Percentiles rank a stretch among this genome's conserved stretches.
phyloP scores from a whole-genome alignment of 2,113 vertebrate species.

The Callocephalon fimbriatum region DNA sequence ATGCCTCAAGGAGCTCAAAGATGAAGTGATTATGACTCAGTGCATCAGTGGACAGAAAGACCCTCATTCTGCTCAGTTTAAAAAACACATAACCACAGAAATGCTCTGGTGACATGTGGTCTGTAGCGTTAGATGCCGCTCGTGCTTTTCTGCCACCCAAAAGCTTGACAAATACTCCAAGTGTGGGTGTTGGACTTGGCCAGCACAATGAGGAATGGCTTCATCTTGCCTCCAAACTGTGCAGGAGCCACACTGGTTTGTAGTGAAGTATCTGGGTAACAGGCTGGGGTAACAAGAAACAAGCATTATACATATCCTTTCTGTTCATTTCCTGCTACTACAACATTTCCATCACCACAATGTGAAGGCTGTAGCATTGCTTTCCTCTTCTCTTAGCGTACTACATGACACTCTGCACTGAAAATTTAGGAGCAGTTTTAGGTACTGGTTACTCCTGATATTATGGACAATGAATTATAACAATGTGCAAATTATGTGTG shows the following conservation, averaged over 20 bases:
- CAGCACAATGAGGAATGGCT: not conserved
- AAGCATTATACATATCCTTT: not conserved
- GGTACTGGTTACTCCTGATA: not conserved
- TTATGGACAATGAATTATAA: not conserved
- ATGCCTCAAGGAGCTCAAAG: not conserved
- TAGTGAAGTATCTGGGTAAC: not conserved
- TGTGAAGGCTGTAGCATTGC: not conserved
- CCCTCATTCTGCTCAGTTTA: not conserved
- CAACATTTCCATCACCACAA: not conserved
- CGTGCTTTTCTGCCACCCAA: not conserved
- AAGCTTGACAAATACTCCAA: not conserved
- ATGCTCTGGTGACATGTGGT: not conserved
- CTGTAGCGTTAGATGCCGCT: not conserved
- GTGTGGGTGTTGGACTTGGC: not conserved
- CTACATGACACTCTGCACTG: not conserved
- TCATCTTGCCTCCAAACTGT: not conserved
- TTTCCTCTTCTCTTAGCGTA: not conserved
- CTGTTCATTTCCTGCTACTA: not conserved
- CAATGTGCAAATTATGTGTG: not conserved
- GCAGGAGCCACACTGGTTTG: not conserved
- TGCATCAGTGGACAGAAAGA: not conserved
- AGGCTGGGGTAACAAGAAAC: rapidly evolving
- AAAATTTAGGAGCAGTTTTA: not conserved
- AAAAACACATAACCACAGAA: not conserved
- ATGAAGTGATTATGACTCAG: not conserved